These are phyloP conservation scores for Tupaia chinensis DNA, from an alignment of 2,113 vertebrate genomes.

Conservation along the genomic window DNA sequence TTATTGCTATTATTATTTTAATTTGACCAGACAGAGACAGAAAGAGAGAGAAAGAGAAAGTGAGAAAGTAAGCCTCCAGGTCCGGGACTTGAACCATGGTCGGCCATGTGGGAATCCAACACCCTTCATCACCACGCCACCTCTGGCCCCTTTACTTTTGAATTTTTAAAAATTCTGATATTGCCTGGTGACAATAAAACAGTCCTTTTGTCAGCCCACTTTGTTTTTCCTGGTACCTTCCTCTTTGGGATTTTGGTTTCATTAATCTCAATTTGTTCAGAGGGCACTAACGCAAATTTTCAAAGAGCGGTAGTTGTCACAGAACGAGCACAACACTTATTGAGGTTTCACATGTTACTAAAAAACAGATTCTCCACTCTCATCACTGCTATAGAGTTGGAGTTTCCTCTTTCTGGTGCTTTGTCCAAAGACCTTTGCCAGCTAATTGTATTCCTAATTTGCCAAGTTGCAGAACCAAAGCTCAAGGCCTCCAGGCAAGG, in stretches of 20 bases:
- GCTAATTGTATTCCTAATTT: slow-evolving; percentile 51
- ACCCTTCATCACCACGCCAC: no score
- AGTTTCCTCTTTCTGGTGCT: slow-evolving; percentile 33
- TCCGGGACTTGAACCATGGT: no score
- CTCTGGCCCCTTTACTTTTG: not conserved
- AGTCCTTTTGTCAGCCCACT: not conserved
- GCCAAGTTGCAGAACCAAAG: slow-evolving; percentile 74
- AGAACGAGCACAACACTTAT: slow-evolving; percentile 45
- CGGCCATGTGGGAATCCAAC: no score
- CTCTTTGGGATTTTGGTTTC: slow-evolving; percentile 40
- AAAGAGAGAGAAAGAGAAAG: no score
- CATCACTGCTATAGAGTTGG: not conserved
- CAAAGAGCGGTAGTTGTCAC: slow-evolving; percentile 36
- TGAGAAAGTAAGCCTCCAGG: no score
- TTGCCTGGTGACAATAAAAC: not conserved
- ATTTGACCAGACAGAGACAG: no score
- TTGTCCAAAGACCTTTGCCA: slow-evolving; percentile 53
- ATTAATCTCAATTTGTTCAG: slow-evolving; percentile 36
- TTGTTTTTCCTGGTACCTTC: slow-evolving; percentile 22
- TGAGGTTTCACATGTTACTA: slow-evolving; percentile 63
- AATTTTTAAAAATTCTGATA: not conserved
- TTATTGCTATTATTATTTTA: no score
- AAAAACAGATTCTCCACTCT: slow-evolving; percentile 6
- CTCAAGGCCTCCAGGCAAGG: not conserved
- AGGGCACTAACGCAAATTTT: slow-evolving; percentile 46